A percentile compares a stretch with the other conserved stretches of the same genome.
These are phyloP conservation scores for Enteromius treurensis DNA, from an alignment of 2,797 vertebrate genomes.

Conservation along the genomic window DNA sequence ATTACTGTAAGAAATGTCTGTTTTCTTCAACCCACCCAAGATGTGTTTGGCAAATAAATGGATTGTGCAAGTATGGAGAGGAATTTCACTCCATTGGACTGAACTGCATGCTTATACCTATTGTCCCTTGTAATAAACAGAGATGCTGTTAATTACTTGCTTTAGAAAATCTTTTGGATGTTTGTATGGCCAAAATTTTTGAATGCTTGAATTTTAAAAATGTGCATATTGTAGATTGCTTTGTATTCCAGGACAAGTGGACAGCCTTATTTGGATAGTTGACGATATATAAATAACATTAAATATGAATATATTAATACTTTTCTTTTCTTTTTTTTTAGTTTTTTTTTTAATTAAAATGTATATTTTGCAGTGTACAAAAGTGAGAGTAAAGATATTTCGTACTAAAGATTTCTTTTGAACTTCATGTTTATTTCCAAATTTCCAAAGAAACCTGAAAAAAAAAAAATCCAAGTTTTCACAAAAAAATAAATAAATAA, in stretches of 20 bases:
- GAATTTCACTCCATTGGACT: slow-evolving; percentile 58
- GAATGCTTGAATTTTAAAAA: not conserved
- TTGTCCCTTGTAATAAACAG: not conserved
- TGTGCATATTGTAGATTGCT: not conserved
- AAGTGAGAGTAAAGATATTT: not conserved
- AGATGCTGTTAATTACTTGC: not conserved
- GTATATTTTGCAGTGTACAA: not conserved
- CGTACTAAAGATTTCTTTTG: not conserved
- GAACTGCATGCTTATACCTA: slow-evolving; percentile 59
- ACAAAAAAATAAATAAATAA: not conserved
- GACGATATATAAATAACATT: not conserved
- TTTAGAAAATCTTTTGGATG: slow-evolving; percentile 11
- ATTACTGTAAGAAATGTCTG: slow-evolving; percentile 49
- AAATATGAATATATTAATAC: not conserved
- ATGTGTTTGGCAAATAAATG: slow-evolving; percentile 40
- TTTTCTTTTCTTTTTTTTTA: too few species aligned
- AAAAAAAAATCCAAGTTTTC: not conserved
- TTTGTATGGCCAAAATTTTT: slow-evolving; percentile 12
- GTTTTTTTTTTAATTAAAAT: not conserved
- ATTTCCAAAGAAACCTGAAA: not conserved
- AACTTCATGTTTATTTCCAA: not conserved
- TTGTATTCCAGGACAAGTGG: not conserved
- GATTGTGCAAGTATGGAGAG: slow-evolving; percentile 63
- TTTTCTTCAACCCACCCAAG: slow-evolving; percentile 40
- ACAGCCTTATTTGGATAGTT: not conserved